Evolutionary conservation across 1,140 invertebrate species (phyloP).

Genomic region (Bombus huntii): DNA sequence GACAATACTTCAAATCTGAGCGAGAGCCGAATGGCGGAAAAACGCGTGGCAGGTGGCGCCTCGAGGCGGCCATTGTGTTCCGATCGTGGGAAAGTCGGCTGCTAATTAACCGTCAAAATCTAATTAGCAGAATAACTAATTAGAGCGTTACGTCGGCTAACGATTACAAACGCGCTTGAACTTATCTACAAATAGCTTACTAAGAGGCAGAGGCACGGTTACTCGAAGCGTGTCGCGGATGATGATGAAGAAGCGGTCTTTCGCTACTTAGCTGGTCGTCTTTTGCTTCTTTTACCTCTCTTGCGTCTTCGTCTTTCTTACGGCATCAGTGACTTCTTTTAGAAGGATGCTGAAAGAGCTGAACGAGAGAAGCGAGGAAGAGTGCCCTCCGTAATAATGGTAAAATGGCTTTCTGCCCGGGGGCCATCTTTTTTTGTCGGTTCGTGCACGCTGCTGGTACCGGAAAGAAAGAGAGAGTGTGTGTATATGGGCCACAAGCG

Average conservation of each 20-base stretch:
- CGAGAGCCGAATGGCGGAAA: not conserved
- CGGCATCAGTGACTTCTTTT: not conserved
- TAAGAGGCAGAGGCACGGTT: slow-evolving; percentile 8
- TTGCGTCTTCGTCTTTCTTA: not conserved
- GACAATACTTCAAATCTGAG: not conserved
- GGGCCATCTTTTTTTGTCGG: slow-evolving; percentile 46
- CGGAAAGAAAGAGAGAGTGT: slow-evolving; percentile 20
- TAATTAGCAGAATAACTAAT: slow-evolving; percentile 48
- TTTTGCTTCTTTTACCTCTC: slow-evolving; percentile 8
- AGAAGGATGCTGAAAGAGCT: not conserved
- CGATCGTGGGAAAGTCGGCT: slow-evolving; percentile 30
- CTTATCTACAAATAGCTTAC: slow-evolving; percentile 32
- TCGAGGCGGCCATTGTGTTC: slow-evolving; percentile 28
- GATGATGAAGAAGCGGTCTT: slow-evolving; percentile 2
- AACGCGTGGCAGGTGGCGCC: not conserved
- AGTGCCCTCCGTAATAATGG: slow-evolving; percentile 67
- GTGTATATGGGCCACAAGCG: not conserved
- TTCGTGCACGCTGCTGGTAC: slow-evolving; percentile 9
- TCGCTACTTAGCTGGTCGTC: not conserved
- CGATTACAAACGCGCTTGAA: slow-evolving; percentile 31
- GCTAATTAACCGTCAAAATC: slow-evolving; percentile 51
- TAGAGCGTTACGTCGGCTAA: slow-evolving; percentile 38
- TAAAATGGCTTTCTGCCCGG: slow-evolving; percentile 74
- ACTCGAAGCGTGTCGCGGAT: not conserved
- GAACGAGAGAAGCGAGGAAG: not conserved